Percentiles rank a stretch among this genome's conserved stretches.
Conservation (phyloP, 2,888 invertebrate genomes). For the Cryptocheilus praepositus region DNA sequence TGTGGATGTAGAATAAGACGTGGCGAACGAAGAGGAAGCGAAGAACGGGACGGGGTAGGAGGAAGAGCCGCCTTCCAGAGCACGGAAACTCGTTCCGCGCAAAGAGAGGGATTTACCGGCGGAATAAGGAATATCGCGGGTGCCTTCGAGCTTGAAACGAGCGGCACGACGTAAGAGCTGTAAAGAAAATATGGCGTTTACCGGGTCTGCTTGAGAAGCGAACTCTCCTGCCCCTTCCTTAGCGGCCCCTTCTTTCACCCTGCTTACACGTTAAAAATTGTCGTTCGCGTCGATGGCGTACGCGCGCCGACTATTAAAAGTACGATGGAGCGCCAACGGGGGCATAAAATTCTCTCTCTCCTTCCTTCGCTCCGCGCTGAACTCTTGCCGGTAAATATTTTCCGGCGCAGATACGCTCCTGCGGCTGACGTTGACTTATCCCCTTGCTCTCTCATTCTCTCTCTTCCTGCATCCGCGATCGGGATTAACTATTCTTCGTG, state of each 20-base stretch:
- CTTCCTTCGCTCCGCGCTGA: no score
- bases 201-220: slow-evolving; percentile 9
- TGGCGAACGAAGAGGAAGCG: slow-evolving; percentile 23
- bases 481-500: no score
- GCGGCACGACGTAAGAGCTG: slow-evolving; percentile 26
- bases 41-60: slow-evolving; percentile 10
- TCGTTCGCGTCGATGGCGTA: slow-evolving; percentile 11
- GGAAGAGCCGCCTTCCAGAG: slow-evolving; percentile 9
- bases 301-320: slow-evolving; percentile 13
- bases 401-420: no score
- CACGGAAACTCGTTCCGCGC: slow-evolving; percentile 31
- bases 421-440: no score
- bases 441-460: background rate
- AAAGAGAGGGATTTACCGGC: slow-evolving; percentile 40
- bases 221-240: slow-evolving; percentile 5
- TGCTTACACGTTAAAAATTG: slow-evolving; percentile 16
- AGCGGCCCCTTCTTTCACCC: slow-evolving; percentile 16
- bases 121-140: slow-evolving; percentile 47
- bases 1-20: slow-evolving; percentile 4
- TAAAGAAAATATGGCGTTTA: slow-evolving; percentile 31
- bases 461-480: background rate
- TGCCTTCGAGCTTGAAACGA: slow-evolving; percentile 35
- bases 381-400: no score
- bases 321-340: background rate
- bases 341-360: background rate